Evolutionary conservation across 2,113 vertebrate genomes (phyloP), one percentile per base, ranked within the genome.

Genomic region (Gallinago undulata): DNA sequence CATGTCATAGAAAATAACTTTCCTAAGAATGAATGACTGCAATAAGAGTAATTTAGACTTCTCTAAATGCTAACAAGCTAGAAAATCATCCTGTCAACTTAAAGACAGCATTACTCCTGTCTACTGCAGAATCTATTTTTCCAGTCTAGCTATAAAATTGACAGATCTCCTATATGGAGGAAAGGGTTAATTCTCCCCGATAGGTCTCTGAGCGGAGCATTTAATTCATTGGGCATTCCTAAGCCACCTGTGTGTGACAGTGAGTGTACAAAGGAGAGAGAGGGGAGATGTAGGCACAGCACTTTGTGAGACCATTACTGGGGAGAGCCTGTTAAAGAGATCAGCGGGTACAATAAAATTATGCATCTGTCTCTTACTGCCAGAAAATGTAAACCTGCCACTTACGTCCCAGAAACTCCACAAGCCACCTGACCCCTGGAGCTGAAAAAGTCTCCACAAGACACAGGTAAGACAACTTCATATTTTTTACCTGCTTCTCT

Each of bases 391-490:
- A 64, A 91, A 78, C 19, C 16, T 48, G 18, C 22, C 48, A 37
- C 14, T 27, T 77, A 33, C 80, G 15, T 7, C 48, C 64, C 87
- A 77, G 37, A 84, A 59, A 50, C 64, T 53, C 16, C 77, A 41
- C 30, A 6, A 75, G 59, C 73, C 43, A 87, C 55, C 57, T 69
- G 51, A 68, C 51, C 48, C 70, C 70, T 64, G 55, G 89, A 70
- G 87, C 94, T 68, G 95, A 18, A 59, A 93, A 79, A 25, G 43
- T 59, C 84, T 76, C 60, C 56, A 23, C 59, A 17, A 53, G 66
- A 55, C 33, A 69, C 60, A 95, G 97, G 97, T 97, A 97, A 96
- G 96, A 53, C 33, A 68, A 47, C 48, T 84, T 83, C 67, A 37
- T 28, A 4, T 84, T 93, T 87, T 87, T 82, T 68, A 22, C 70